A percentile compares a stretch with the other conserved stretches of the same genome.
Conservation (phyloP, 2,113 vertebrate species). For the Thryonomys swinderianus region DNA sequence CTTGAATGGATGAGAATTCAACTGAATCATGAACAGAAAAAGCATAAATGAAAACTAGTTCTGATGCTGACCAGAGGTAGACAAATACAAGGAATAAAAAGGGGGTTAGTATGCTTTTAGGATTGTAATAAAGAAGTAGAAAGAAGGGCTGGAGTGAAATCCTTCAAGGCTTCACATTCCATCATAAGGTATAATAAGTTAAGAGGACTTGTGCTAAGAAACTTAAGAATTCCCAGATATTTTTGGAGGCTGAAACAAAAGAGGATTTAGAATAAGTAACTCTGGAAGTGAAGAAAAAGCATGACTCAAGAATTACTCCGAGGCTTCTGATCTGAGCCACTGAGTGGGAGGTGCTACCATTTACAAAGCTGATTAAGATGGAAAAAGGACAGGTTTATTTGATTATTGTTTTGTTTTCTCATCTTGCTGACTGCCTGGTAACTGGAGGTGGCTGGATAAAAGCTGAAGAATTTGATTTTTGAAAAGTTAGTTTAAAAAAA, state of each 20-base stretch:
- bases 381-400: not conserved
- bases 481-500: slow-evolving; percentile 37
- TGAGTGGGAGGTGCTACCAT: slow-evolving; percentile 32
- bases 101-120: not conserved
- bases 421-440: not conserved
- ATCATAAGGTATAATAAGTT: not conserved
- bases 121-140: not conserved
- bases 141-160: not conserved
- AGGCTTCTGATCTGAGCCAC: slow-evolving; percentile 31
- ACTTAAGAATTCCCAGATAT: slow-evolving; percentile 5
- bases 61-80: not conserved
- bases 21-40: not conserved
- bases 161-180: not conserved
- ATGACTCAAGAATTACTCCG: slow-evolving; percentile 59
- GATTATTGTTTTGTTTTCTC: slow-evolving; percentile 52
- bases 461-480: slow-evolving; percentile 36
- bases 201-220: not conserved
- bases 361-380: slow-evolving; percentile 48
- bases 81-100: not conserved
- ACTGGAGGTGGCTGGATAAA: not conserved
- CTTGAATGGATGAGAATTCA: not conserved
- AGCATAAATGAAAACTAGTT: not conserved
- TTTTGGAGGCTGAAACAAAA: slow-evolving; percentile 32
- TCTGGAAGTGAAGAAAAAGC: slow-evolving; percentile 6
- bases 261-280: slow-evolving; percentile 16